Percentiles rank a stretch among this genome's conserved stretches.
These are phyloP conservation scores for Cataglyphis altisquamis DNA, from an alignment of 2,888 invertebrate genomes.

Conservation along the genomic window DNA sequence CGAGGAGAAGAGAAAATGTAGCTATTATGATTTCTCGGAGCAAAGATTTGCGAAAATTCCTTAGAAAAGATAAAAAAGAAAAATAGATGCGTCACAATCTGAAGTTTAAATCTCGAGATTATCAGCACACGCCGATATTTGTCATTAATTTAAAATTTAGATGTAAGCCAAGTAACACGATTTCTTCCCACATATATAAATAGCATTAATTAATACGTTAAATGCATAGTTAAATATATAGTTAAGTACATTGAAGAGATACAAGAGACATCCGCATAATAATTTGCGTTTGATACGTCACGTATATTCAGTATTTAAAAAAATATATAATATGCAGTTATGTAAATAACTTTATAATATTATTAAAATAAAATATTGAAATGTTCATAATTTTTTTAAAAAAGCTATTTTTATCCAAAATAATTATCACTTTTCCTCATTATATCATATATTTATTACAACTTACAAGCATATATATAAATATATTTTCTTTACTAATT, in stretches of 20 bases:
- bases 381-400: background rate
- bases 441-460: background rate
- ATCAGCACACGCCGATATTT: background rate
- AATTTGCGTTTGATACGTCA: background rate
- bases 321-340: background rate
- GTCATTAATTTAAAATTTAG: slow-evolving; percentile 2
- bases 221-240: no score
- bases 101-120: slow-evolving; percentile 17
- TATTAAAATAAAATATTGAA: background rate
- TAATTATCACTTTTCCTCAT: background rate
- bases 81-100: background rate
- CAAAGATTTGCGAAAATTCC: background rate
- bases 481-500: background rate
- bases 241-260: background rate
- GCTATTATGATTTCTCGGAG: background rate
- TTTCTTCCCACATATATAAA: background rate
- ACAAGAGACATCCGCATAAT: background rate
- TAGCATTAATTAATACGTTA: background rate
- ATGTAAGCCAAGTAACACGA: slow-evolving; percentile 1
- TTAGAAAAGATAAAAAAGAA: background rate
- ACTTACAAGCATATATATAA: background rate
- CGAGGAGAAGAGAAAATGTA: background rate
- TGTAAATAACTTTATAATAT: background rate
- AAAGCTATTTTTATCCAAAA: background rate
- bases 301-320: background rate